A percentile compares a stretch with the other conserved stretches of the same genome.
These are phyloP conservation scores for Helicoverpa armigera DNA, from an alignment of 1,140 invertebrate species.

Conservation along the genomic window DNA sequence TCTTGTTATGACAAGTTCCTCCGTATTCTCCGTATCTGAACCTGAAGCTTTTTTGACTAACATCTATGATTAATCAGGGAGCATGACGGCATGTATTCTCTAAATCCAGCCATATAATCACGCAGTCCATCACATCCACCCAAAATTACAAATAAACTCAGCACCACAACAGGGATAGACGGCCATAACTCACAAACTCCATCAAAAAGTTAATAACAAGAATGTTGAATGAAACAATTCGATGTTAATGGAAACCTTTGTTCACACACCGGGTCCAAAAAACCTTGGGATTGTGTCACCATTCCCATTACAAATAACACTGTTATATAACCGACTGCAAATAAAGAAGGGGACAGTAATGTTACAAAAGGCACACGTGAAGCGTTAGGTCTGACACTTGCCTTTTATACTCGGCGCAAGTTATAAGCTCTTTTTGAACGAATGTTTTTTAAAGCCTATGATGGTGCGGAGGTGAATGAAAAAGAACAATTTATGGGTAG, in stretches of 20 bases:
- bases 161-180: neutral
- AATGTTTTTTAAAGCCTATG: neutral
- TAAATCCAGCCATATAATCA: neutral
- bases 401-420: slow-evolving; percentile 14
- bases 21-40: too few relatives aligned
- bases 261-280: slow-evolving; percentile 21
- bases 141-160: neutral
- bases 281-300: slow-evolving; percentile 4
- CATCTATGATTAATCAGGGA: too few relatives aligned
- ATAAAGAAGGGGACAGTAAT: slow-evolving; percentile 37
- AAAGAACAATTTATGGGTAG: neutral
- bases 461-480: neutral
- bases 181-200: neutral
- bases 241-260: slow-evolving; percentile 25
- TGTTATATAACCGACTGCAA: slow-evolving; percentile 31
- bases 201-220: slow-evolving; percentile 39
- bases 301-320: slow-evolving; percentile 10
- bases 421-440: slow-evolving; percentile 8
- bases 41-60: too few relatives aligned
- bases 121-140: neutral
- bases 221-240: slow-evolving; percentile 38
- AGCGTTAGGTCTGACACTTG: neutral
- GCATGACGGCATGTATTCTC: too few relatives aligned
- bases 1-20: too few relatives aligned
- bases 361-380: slow-evolving; percentile 43